Evolutionary conservation across 2,888 invertebrate genomes (phyloP), one percentile per base, ranked within the genome.

Genomic region (Erebia ligea): DNA sequence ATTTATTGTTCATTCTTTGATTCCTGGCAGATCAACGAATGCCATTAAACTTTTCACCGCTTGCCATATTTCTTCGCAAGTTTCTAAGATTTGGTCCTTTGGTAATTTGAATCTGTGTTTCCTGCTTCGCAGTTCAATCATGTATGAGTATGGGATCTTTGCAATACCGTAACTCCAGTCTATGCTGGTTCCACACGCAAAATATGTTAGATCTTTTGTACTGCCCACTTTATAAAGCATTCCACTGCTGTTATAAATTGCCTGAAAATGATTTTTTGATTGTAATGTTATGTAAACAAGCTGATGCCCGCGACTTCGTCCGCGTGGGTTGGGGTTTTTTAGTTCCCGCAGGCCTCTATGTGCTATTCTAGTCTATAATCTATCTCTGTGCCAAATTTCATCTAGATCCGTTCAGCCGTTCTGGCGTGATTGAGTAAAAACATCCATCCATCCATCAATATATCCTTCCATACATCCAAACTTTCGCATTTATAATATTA

Each of bases 101-200:
- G 92, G 93, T 9, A 92, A 76, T 64, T 75, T 84, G 79, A 93
- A 93, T 73, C 79, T 87, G 75, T 90, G 69, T 71, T 84, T 90
- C 71, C 71, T 88, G 73, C 92, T 87, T 48, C 91, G 82, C 8
- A 93, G 80, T 71, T 93, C 93, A 15, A 93, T 79, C 91, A 93
- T 92, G 74, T 86, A 93, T 0, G 90, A 91, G 79, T 84, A 93
- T 0, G 92, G 93, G 71, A 93, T 91, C 61, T 90, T 89, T 0
- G 92, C 92, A 34, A 87, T 83, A 0, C 83, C 86, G 68, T 93
- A 92, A 65, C 92, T 91, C 92, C 92, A 93, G 70, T 93, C 92
- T 2, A 82, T 91, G 59, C 92, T 91, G 57, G 92, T 92, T 0
- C 92, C 92, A 56, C 91, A 92, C 0, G 92, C 92, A 59, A 50